Conservation (phyloP, 2,113 vertebrate genomes). For the Prionailurus viverrinus region DNA sequence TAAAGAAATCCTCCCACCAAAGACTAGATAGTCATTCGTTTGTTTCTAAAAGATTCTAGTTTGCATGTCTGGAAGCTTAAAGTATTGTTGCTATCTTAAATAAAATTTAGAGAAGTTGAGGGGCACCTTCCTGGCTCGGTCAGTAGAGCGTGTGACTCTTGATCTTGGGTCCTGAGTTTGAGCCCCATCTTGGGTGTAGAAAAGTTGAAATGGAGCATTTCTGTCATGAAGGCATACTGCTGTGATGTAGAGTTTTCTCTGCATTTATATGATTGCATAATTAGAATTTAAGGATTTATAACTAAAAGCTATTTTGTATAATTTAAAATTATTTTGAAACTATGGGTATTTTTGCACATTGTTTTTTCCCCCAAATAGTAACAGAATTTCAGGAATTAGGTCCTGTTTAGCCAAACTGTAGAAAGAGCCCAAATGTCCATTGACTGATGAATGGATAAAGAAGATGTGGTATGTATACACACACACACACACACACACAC, state of each 20-base stretch:
- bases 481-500: too few species aligned
- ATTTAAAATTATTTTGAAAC: not conserved
- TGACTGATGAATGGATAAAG: too few species aligned
- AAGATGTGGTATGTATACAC: too few species aligned
- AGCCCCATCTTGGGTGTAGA: not conserved
- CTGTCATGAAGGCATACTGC: not conserved
- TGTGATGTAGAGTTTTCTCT: not conserved
- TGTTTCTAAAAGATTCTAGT: not conserved
- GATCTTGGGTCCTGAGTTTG: not conserved
- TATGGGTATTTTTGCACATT: not conserved
- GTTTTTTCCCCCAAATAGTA: not conserved
- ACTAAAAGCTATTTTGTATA: not conserved
- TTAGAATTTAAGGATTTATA: slow-evolving; percentile 20
- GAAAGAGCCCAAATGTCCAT: too few species aligned
- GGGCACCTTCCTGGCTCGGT: not conserved
- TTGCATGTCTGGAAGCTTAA: not conserved
- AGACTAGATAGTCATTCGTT: not conserved
- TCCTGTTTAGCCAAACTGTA: not conserved
- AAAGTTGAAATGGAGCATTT: not conserved
- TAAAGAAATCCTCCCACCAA: not conserved
- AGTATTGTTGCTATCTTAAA: not conserved
- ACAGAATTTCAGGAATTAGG: slow-evolving; percentile 23
- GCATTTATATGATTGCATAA: not conserved
- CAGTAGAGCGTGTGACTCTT: not conserved
- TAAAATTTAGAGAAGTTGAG: not conserved